Conservation (phyloP, 1,140 invertebrate species). For the Anoplolepis gracilipes region DNA sequence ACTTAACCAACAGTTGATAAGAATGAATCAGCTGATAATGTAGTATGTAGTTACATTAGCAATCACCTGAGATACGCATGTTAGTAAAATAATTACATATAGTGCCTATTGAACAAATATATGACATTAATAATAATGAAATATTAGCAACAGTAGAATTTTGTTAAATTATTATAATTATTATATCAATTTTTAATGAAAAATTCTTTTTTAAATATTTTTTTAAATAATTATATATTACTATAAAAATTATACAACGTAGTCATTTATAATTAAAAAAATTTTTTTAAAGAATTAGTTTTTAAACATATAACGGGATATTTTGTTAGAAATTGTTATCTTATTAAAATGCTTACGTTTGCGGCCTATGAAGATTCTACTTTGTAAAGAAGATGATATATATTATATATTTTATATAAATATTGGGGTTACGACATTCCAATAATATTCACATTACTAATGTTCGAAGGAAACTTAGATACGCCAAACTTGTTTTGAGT, state of each 20-base stretch:
- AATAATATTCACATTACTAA: conserved; percentile 35
- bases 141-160: neutral
- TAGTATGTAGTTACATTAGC: no score
- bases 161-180: neutral
- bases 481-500: conserved; percentile 67
- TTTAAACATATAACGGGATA: neutral
- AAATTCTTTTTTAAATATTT: neutral
- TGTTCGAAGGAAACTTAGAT: conserved; percentile 63
- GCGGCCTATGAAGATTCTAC: neutral
- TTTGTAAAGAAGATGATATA: neutral
- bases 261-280: neutral
- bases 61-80: neutral
- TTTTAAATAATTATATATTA: neutral
- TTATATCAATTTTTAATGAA: neutral
- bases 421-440: neutral
- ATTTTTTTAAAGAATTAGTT: neutral
- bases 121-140: neutral
- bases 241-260: neutral
- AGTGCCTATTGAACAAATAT: neutral
- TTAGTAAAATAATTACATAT: no score
- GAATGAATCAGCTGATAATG: no score
- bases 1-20: conserved; percentile 33
- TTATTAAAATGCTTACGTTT: conserved; percentile 27
- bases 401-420: conserved; percentile 3
- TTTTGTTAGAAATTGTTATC: neutral